Evolutionary conservation across 2,888 invertebrate genomes (phyloP).

Genomic region (Euzetes globulus): DNA sequence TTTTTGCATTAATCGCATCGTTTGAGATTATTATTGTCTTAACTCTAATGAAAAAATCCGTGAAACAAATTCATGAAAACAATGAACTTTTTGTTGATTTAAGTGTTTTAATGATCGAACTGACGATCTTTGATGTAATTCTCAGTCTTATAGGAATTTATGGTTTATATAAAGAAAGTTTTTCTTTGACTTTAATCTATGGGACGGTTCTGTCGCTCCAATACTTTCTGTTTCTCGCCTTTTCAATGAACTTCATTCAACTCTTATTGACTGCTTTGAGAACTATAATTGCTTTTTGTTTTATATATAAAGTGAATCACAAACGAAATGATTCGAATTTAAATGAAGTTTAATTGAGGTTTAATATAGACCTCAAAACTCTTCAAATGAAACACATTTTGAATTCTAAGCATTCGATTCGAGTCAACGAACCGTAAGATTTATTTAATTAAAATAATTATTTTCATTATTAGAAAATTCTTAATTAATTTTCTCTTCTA

Average conservation of each 20-base stretch:
- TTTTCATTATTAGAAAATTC: too few species aligned
- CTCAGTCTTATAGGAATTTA: slow-evolving; percentile 11
- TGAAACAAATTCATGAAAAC: slow-evolving; percentile 11
- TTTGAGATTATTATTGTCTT: slow-evolving; percentile 14
- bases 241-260: slow-evolving; percentile 23
- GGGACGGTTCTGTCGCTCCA: slow-evolving; percentile 4
- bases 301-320: neutral
- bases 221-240: slow-evolving; percentile 11
- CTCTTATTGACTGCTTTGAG: slow-evolving; percentile 8
- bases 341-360: slow-evolving; percentile 6
- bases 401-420: too few species aligned
- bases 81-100: slow-evolving; percentile 2
- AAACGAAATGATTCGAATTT: slow-evolving; percentile 5
- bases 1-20: slow-evolving; percentile 7
- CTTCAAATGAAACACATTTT: neutral
- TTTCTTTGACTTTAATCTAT: neutral
- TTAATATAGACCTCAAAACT: neutral
- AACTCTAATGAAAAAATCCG: slow-evolving; percentile 1
- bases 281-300: slow-evolving; percentile 5
- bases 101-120: slow-evolving; percentile 9
- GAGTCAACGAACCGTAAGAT: too few species aligned
- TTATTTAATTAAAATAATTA: too few species aligned
- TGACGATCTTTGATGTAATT: slow-evolving; percentile 12
- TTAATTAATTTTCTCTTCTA: too few species aligned
- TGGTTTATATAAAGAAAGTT: slow-evolving; percentile 23